phyloP scores from a whole-genome alignment of 2,888 invertebrate genomes.

The Muschampia plurimacula region DNA sequence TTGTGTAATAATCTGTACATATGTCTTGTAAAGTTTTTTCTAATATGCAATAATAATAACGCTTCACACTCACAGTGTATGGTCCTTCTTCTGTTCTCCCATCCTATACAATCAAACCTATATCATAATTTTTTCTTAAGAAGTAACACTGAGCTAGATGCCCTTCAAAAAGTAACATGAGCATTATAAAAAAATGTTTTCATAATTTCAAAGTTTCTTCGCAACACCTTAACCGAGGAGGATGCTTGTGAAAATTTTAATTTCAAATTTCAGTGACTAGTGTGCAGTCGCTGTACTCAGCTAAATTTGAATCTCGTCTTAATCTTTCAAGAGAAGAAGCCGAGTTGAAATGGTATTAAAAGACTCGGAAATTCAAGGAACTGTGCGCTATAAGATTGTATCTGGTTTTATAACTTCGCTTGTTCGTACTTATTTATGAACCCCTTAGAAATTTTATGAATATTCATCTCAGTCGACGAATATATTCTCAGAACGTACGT shows the following conservation, averaged over 20 bases:
- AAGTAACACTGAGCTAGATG: background rate
- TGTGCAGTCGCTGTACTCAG: conserved; percentile 22
- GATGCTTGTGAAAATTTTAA: conserved; percentile 30
- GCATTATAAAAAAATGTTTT: conserved; percentile 17
- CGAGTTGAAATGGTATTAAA: conserved; percentile 37
- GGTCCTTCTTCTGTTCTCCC: background rate
- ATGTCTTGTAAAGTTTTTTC: too few relatives aligned
- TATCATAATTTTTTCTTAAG: background rate
- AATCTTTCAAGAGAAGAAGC: conserved; percentile 29
- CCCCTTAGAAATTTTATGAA: conserved; percentile 14
- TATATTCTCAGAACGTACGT: conserved; percentile 13
- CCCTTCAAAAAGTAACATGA: conserved; percentile 6
- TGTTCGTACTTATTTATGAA: conserved; percentile 29
- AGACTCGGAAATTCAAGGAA: conserved; percentile 30
- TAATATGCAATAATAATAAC: background rate
- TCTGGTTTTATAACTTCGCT: conserved; percentile 32
- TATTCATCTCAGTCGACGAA: conserved; percentile 2
- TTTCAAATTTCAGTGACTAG: conserved; percentile 35
- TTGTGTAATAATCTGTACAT: too few relatives aligned
- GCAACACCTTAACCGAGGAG: conserved; percentile 9
- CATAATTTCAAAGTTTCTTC: conserved; percentile 24
- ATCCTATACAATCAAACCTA: background rate
- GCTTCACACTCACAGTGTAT: too few relatives aligned
- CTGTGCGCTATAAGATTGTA: conserved; percentile 31
- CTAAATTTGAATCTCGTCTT: conserved; percentile 34